These are phyloP conservation scores for Teinopalpus imperialis DNA, from an alignment of 2,888 invertebrate genomes.

Conservation along the genomic window DNA sequence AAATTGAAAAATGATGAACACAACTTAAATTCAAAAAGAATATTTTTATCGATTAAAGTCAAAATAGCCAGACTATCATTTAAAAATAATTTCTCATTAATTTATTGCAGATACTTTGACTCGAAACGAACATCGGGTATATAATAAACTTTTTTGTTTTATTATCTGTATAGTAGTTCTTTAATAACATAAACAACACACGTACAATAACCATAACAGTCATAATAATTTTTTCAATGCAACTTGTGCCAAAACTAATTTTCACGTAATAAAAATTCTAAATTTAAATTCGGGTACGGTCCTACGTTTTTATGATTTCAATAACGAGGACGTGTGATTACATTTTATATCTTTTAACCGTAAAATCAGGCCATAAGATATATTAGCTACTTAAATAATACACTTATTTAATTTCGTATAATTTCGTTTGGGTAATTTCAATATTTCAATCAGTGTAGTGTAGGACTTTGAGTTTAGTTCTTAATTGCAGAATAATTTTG, in stretches of 20 bases:
- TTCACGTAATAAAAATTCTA: conserved; percentile 13
- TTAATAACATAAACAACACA: neutral
- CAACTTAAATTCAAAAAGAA: neutral
- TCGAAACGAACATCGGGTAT: too few species aligned
- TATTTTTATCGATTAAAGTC: too few species aligned
- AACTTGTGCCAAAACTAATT: conserved; percentile 16
- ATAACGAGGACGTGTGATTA: conserved; percentile 25
- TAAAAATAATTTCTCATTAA: too few species aligned
- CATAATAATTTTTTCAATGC: conserved; percentile 13
- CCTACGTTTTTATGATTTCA: conserved; percentile 22
- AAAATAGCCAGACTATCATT: too few species aligned
- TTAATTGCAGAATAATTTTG: too few species aligned
- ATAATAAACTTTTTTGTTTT: too few species aligned
- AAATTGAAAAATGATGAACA: too few species aligned
- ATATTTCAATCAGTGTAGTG: conserved; percentile 8
- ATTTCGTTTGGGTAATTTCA: conserved; percentile 19
- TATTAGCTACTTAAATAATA: conserved; percentile 16
- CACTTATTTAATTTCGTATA: conserved; percentile 18
- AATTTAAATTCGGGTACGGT: conserved; percentile 19
- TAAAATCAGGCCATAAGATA: conserved; percentile 24
- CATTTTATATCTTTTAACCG: conserved; percentile 24
- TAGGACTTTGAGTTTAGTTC: neutral
- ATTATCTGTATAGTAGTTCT: too few species aligned
- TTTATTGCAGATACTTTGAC: too few species aligned
- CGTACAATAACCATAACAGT: conserved; percentile 1